Conservation (phyloP, 2,888 invertebrate species). For the Mythimna pallens region DNA sequence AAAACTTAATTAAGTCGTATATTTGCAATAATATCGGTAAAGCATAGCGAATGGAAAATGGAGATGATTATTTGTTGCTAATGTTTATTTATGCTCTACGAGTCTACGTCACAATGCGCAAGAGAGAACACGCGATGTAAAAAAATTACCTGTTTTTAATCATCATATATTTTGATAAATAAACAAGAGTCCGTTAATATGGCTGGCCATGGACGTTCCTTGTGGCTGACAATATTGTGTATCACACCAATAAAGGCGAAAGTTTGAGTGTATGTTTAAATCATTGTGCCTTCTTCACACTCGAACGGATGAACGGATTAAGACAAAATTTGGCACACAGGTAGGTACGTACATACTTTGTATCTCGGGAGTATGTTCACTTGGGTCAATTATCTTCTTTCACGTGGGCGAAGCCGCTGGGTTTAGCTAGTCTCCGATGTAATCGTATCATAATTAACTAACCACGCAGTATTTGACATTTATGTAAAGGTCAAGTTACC, state of each 20-base stretch:
- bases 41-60: conserved; percentile 49
- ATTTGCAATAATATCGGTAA: conserved; percentile 47
- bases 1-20: conserved; percentile 53
- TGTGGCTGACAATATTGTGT: conserved; percentile 3
- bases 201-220: too few relatives aligned
- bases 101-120: conserved; percentile 1
- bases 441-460: conserved; percentile 6
- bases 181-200: background rate
- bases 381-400: too few relatives aligned
- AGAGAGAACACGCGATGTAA: conserved; percentile 22
- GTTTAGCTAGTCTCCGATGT: background rate
- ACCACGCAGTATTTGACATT: conserved; percentile 25
- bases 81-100: conserved; percentile 30
- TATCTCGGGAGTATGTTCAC: too few relatives aligned
- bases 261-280: too few relatives aligned
- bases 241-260: background rate
- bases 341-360: too few relatives aligned
- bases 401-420: too few relatives aligned
- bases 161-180: conserved; percentile 18
- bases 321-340: too few relatives aligned
- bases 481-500: conserved; percentile 15
- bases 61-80: conserved; percentile 37
- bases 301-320: too few relatives aligned
- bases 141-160: conserved; percentile 26
- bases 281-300: too few relatives aligned